Evolutionary conservation across 1,140 invertebrate genomes (phyloP), one percentile per base, ranked within the genome.

Genomic region (Drosophila ohnishii): DNA sequence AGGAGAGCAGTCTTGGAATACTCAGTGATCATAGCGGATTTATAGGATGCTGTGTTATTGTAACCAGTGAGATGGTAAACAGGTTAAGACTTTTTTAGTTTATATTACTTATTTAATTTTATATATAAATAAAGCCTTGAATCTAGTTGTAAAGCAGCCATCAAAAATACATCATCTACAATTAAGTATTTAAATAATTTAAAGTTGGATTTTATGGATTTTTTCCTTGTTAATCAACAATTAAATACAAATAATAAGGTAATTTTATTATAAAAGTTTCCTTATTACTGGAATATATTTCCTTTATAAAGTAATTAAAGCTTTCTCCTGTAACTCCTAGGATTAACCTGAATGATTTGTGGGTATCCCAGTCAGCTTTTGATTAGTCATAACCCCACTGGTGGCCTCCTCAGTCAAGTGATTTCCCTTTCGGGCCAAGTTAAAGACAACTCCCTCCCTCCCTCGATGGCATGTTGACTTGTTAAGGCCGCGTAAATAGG

Each of bases 401-500:
- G 14, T 25, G 32, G 60, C 22, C 63, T 30, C 4, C 25, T 11
- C 34, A 6, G 3, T 44, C n/a, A 25, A 66, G 34, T 39, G 7
- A 42, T 44, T 56, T 48, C 50, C 35, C 39, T 45, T 74, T 74
- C 37, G 42, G 37, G 61, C 37, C 69, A 59, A 53, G 28, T 67
- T 32, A 76, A 77, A 77, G 75, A 61, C 51, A 70, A 48, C 28
- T 47, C 48, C 42, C 30, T 16, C 25, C 25, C 25, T 5, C 5
- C 22, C 55, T 56, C n/a, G 34, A 22, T 37, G 59, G 50, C 39
- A 62, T 87, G 82, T 82, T 86, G 83, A 86, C 82, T 82, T 86
- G 83, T 82, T 86, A 87, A 86, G 82, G 71, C 83, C 79, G 82
- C 79, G 82, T 82, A 82, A 86, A 86, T 87, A 82, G 82, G 83